phyloP scores from a whole-genome alignment of 2,113 vertebrate species.

The Acinonyx jubatus region DNA sequence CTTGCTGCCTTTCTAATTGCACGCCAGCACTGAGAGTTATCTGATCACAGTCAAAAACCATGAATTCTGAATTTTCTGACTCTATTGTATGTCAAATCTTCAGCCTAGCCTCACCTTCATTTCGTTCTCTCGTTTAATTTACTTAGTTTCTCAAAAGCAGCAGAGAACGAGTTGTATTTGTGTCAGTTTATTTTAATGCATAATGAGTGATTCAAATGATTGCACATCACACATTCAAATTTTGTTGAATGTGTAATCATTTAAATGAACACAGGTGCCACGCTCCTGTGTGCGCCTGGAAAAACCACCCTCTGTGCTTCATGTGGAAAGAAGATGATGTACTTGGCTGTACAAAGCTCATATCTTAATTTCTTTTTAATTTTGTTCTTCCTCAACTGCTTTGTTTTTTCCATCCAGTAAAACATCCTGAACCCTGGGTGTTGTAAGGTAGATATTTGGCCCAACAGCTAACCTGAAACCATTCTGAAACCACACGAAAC shows the following conservation, averaged over 20 bases:
- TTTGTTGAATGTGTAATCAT: constrained; percentile 65
- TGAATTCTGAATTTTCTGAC: constrained; percentile 16
- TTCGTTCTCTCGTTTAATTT: constrained; percentile 40
- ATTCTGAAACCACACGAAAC: background rate
- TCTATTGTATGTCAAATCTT: background rate
- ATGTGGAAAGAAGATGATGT: background rate
- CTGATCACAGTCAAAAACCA: background rate
- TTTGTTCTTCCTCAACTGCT: background rate
- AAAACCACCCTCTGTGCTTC: constrained; percentile 47
- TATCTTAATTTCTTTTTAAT: constrained; percentile 70
- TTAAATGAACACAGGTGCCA: constrained; percentile 71
- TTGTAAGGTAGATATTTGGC: background rate
- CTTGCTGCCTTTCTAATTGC: background rate
- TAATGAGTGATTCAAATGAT: constrained; percentile 67
- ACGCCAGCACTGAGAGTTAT: background rate
- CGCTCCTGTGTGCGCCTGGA: background rate
- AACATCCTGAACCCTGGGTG: background rate
- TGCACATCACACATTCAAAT: constrained; percentile 57
- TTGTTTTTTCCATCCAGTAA: constrained; percentile 11
- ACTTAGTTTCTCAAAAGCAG: constrained; percentile 54
- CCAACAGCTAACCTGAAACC: background rate
- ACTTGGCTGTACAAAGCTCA: background rate
- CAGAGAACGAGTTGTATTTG: constrained; percentile 49
- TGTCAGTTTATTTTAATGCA: constrained; percentile 70
- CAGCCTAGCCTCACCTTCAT: background rate